A percentile compares a stretch with the other conserved stretches of the same genome.
Evolutionary conservation across 2,888 invertebrate genomes (phyloP).

Genomic region (Hybos culiciformis): DNA sequence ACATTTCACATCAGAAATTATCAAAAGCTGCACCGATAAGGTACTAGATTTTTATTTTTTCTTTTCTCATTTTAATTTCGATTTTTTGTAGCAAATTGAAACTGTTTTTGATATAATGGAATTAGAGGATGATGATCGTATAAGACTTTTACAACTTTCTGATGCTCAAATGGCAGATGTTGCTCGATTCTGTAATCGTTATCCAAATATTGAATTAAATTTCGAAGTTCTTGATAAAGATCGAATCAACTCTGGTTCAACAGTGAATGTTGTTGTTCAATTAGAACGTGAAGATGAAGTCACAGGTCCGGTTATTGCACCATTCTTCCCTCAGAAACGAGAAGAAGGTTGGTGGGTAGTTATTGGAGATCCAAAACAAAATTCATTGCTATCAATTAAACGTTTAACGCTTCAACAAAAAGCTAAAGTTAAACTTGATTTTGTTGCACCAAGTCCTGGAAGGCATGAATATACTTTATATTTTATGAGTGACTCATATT

Average conservation of each 20-base stretch:
- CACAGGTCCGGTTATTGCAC: slow-evolving; percentile 93
- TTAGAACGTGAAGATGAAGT: slow-evolving; percentile 95
- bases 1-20: slow-evolving; percentile 78
- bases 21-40: slow-evolving; percentile 83
- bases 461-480: slow-evolving; percentile 87
- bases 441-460: slow-evolving; percentile 82
- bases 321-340: slow-evolving; percentile 92
- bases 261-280: slow-evolving; percentile 80
- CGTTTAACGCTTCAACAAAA: slow-evolving; percentile 86
- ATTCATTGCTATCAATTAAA: slow-evolving; percentile 93
- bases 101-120: slow-evolving; percentile 68
- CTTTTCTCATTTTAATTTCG: slow-evolving; percentile 1
- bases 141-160: slow-evolving; percentile 60
- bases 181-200: slow-evolving; percentile 95
- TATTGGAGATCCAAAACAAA: slow-evolving; percentile 88
- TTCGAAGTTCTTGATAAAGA: slow-evolving; percentile 81
- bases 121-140: slow-evolving; percentile 72
- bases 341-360: slow-evolving; percentile 98
- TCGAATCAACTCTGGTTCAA: slow-evolving; percentile 62
- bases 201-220: slow-evolving; percentile 93
- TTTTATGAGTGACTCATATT: slow-evolving; percentile 98
- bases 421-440: slow-evolving; percentile 60
- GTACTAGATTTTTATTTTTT: slow-evolving; percentile 33
- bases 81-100: slow-evolving; percentile 43
- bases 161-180: slow-evolving; percentile 94